Conservation (phyloP, 2,113 vertebrate genomes). For the Meles meles region DNA sequence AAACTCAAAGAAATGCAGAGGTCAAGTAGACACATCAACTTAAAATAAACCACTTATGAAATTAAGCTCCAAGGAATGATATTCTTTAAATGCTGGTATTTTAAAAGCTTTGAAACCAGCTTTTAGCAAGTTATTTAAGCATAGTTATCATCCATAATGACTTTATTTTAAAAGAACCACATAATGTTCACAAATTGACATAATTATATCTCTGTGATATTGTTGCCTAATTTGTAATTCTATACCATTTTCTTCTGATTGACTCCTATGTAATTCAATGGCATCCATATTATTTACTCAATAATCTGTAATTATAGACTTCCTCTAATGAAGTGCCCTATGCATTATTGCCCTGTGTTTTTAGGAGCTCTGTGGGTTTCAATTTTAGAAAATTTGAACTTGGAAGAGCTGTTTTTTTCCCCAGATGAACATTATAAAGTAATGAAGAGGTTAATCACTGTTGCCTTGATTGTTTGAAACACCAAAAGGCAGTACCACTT, state of each 20-base stretch:
- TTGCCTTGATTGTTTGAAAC: constrained; percentile 25
- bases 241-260: constrained; percentile 21
- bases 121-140: constrained; percentile 25
- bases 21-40: neutral
- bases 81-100: neutral
- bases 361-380: constrained; percentile 1
- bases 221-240: constrained; percentile 34
- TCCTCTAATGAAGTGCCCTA: constrained; percentile 25
- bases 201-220: constrained; percentile 57
- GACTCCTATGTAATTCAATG: constrained; percentile 23
- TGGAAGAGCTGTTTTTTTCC: neutral
- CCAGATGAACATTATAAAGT: constrained; percentile 22
- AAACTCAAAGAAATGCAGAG: neutral
- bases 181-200: constrained; percentile 38
- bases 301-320: constrained; percentile 47
- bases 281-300: constrained; percentile 36
- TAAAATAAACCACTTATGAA: constrained; percentile 33
- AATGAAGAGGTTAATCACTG: constrained; percentile 36
- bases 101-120: neutral
- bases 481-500: constrained; percentile 15
- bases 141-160: constrained; percentile 20
- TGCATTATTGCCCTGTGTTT: constrained; percentile 22
- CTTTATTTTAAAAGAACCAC: constrained; percentile 42
- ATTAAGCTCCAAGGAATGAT: neutral
- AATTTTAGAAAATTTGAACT: constrained; percentile 30